These are phyloP conservation scores for Eupithecia subumbrata DNA, from an alignment of 2,888 invertebrate species.

Conservation along the genomic window DNA sequence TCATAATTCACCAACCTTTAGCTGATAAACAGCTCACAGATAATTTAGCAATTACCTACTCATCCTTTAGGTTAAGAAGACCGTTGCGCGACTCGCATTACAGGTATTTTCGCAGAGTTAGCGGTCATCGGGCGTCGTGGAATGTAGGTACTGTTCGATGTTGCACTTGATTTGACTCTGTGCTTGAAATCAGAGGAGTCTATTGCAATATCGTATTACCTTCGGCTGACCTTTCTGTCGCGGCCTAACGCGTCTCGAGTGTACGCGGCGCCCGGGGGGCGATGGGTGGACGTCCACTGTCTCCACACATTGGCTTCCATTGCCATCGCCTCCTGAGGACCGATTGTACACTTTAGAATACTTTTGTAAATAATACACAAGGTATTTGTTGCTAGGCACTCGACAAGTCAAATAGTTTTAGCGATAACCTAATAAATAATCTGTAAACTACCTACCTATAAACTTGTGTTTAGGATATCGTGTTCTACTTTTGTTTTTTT, in stretches of 20 bases:
- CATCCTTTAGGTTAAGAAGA: conserved; percentile 19
- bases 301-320: conserved; percentile 76
- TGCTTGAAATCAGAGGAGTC: conserved; percentile 65
- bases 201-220: conserved; percentile 67
- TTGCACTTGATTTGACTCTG: conserved; percentile 73
- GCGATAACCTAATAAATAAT: background rate
- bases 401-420: conserved; percentile 20
- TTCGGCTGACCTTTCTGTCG: conserved; percentile 49
- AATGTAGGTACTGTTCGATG: conserved; percentile 53
- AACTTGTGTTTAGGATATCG: background rate
- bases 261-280: conserved; percentile 69
- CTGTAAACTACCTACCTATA: background rate
- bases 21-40: background rate
- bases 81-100: conserved; percentile 49
- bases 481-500: background rate
- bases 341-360: conserved; percentile 72
- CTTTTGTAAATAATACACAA: conserved; percentile 51
- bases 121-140: conserved; percentile 51
- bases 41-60: background rate
- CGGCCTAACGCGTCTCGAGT: conserved; percentile 57
- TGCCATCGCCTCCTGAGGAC: conserved; percentile 66
- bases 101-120: conserved; percentile 57
- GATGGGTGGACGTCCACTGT: conserved; percentile 82
- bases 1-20: background rate
- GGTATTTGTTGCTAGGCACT: conserved; percentile 42